Base-by-base conservation (phyloP, 2,797 vertebrate genomes). In the Phataginus tricuspis region DNA sequence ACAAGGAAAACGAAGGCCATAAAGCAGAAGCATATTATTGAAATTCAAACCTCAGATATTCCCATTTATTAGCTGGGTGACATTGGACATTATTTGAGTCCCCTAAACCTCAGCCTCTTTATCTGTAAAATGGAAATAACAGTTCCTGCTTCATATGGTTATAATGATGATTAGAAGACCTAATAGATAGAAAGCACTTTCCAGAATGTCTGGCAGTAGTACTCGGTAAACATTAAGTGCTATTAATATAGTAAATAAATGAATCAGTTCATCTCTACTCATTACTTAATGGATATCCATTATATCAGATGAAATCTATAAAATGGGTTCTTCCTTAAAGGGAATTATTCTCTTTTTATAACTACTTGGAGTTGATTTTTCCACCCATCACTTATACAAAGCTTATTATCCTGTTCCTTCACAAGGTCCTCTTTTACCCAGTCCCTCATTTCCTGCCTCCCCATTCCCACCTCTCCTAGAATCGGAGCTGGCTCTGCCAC, bases 301-400 rank as follows among this genome's bases (percentile, higher is more conserved):
- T 74, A 87, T 15, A 69, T 64, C 19, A 39, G 45, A 87, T 25
- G 9, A 31, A 90, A 63, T 71, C 49, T 78, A 78, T 77, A 63
- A 87, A 86, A 85, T 64, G 10, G 1, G 61, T 68, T 94, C 88
- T 96, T 91, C 69, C 68, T 94, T 75, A 55, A 94, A 82, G 66
- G 27, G 31, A 53, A 87, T 83, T 86, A 68, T 12, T 63, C 21
- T 86, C 11, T 39, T 59, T 77, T 75, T 61, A 31, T 88, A 18
- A 59, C 63, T 13, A 0, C 80, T 37, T 45, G 31, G 45, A 64
- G 31, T 29, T 27, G 31, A 49, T 45, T 75, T 55, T 92, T 90
- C 77, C 42, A 31, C 18, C 15, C 21, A 57, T 9, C 4, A 2
- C 13, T 66, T 49, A 79, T 4, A 45, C 21, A 77, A 82, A 89